Evolutionary conservation across 1,140 invertebrate genomes (phyloP).

Genomic region (Zelostemma sp.): DNA sequence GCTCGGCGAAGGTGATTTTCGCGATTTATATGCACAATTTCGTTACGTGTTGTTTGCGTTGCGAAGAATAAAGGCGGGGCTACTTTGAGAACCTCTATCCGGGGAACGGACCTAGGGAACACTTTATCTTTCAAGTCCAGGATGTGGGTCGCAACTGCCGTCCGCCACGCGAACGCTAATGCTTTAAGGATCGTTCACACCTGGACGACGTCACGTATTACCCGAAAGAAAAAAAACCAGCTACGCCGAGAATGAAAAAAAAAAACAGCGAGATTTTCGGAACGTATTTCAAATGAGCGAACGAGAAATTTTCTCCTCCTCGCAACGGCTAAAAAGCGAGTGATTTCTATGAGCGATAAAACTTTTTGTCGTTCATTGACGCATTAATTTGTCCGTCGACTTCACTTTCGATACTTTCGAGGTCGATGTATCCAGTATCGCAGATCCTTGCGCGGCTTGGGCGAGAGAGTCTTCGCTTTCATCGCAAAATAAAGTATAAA

Average conservation of each 20-base stretch:
- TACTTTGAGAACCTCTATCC: slow-evolving; percentile 58
- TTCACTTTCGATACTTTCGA: slow-evolving; percentile 69
- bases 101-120: slow-evolving; percentile 54
- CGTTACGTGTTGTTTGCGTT: slow-evolving; percentile 16
- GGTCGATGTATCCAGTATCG: slow-evolving; percentile 63
- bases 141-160: slow-evolving; percentile 65
- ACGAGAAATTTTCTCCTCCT: slow-evolving; percentile 37
- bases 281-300: no score
- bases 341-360: slow-evolving; percentile 41
- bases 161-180: slow-evolving; percentile 54
- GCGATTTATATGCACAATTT: slow-evolving; percentile 37
- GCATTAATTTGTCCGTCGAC: slow-evolving; percentile 47
- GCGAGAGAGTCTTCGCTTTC: slow-evolving; percentile 67
- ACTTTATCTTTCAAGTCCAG: slow-evolving; percentile 57
- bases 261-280: slow-evolving; percentile 12
- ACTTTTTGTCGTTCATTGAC: slow-evolving; percentile 42
- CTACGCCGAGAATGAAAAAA: slow-evolving; percentile 22
- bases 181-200: slow-evolving; percentile 53
- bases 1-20: slow-evolving; percentile 2
- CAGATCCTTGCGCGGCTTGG: slow-evolving; percentile 51
- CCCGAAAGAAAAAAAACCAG: slow-evolving; percentile 18
- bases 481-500: slow-evolving; percentile 53
- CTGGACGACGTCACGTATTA: slow-evolving; percentile 31
- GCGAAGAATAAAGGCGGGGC: slow-evolving; percentile 32
- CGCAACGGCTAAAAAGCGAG: slow-evolving; percentile 28